Evolutionary conservation across 30 jellyfish, hydroid and myxozoan species (phyloP).

Genomic region (Cassiopea andromeda): DNA sequence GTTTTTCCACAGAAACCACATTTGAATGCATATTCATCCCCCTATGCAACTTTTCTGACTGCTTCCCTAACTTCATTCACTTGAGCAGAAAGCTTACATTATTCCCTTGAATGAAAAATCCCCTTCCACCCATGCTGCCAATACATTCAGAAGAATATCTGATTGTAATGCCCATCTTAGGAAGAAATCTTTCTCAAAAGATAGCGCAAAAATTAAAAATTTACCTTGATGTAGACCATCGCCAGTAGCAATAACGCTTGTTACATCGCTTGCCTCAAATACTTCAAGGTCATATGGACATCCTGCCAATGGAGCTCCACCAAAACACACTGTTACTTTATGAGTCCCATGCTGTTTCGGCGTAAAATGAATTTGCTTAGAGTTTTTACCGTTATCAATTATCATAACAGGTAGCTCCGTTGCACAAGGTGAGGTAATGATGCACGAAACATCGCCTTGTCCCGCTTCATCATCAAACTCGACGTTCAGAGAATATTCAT

Average conservation of each 20-base stretch:
- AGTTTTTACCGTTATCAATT: conserved; percentile 29
- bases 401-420: conserved; percentile 83
- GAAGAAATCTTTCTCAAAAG: not conserved
- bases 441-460: conserved; percentile 81
- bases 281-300: conserved; percentile 90
- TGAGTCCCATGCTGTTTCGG: conserved; percentile 89
- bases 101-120: too few species aligned
- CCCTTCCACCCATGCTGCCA: not conserved
- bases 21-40: too few species aligned
- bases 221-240: conserved; percentile 86
- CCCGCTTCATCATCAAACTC: conserved; percentile 82
- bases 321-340: conserved; percentile 80
- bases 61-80: too few species aligned
- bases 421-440: conserved; percentile 87
- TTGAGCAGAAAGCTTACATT: too few species aligned
- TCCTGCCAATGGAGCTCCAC: conserved; percentile 85
- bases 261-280: conserved; percentile 69
- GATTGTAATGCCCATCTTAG: not conserved
- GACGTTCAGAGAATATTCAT: conserved; percentile 58
- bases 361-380: conserved; percentile 69
- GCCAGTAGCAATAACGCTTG: conserved; percentile 78
- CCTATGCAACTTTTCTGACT: too few species aligned
- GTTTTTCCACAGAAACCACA: too few species aligned
- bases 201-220: not conserved
- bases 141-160: not conserved